phyloP scores from a whole-genome alignment of 2,797 vertebrate species.

The Pampus argenteus region DNA sequence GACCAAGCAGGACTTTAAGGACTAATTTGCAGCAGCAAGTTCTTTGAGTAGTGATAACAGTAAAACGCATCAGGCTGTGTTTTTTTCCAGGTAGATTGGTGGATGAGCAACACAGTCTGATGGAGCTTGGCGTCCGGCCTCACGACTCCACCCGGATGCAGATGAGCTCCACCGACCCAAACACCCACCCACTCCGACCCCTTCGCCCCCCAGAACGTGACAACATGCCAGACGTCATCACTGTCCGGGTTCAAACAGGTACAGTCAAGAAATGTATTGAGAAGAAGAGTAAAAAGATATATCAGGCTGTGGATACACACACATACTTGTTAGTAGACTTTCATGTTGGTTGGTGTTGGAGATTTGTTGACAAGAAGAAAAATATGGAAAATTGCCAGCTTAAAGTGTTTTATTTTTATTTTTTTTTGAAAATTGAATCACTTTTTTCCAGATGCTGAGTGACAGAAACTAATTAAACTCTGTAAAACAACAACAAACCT shows the following conservation, averaged over 20 bases:
- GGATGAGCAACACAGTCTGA: conserved; percentile 81
- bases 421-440: too few relatives aligned
- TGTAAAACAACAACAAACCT: not conserved
- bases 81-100: conserved; percentile 76
- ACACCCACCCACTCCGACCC: conserved; percentile 79
- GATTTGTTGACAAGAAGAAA: too few relatives aligned
- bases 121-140: conserved; percentile 81
- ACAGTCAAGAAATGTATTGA: too few relatives aligned
- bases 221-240: conserved; percentile 87
- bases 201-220: conserved; percentile 76
- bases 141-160: conserved; percentile 84
- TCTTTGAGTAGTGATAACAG: too few relatives aligned
- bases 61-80: not conserved
- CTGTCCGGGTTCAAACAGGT: conserved; percentile 88
- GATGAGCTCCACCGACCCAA: conserved; percentile 80
- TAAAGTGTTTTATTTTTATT: too few relatives aligned
- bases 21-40: too few relatives aligned
- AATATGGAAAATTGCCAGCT: too few relatives aligned
- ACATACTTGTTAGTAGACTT: too few relatives aligned
- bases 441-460: not conserved
- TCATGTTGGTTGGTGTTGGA: too few relatives aligned
- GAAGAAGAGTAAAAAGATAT: too few relatives aligned
- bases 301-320: too few relatives aligned
- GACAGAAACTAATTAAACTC: not conserved
- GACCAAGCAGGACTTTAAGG: not conserved